phyloP scores from a whole-genome alignment of 2,113 vertebrate genomes.

The Stegastes partitus region DNA sequence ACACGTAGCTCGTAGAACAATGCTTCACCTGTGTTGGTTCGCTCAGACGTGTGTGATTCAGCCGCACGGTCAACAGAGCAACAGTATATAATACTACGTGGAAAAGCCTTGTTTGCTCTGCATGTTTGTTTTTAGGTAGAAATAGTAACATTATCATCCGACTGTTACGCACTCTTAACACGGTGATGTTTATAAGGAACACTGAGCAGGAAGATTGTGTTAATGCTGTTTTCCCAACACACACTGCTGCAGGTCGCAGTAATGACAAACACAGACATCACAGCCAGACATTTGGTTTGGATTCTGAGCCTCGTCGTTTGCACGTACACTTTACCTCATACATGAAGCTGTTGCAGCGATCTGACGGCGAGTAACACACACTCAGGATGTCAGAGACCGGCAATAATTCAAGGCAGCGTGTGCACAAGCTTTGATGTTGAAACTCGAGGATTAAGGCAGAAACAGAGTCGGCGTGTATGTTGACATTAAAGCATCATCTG shows the following conservation, averaged over 20 bases:
- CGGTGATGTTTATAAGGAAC: not conserved
- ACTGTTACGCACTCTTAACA: not conserved
- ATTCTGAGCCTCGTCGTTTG: not conserved
- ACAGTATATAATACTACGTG: not conserved
- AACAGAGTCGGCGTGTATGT: slow-evolving; percentile 7
- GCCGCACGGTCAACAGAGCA: not conserved
- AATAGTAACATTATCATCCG: slow-evolving; percentile 44
- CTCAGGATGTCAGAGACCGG: slow-evolving; percentile 28
- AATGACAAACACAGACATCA: not conserved
- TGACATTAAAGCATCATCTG: slow-evolving; percentile 45
- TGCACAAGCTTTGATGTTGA: slow-evolving; percentile 37
- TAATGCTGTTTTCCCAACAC: not conserved
- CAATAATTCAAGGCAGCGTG: slow-evolving; percentile 27
- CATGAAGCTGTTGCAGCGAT: slow-evolving; percentile 11
- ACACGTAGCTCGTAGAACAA: slow-evolving; percentile 40
- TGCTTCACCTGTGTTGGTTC: slow-evolving; percentile 44
- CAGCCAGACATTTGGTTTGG: slow-evolving; percentile 19
- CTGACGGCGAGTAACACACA: slow-evolving; percentile 21
- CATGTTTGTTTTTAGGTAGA: slow-evolving; percentile 42
- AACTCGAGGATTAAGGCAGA: slow-evolving; percentile 28
- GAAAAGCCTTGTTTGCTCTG: slow-evolving; percentile 58
- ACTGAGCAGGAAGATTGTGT: not conserved
- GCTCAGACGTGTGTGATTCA: slow-evolving; percentile 26
- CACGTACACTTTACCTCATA: not conserved
- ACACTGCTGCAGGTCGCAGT: not conserved